These are phyloP conservation scores for Brachyistius frenatus DNA, from an alignment of 2,113 vertebrate species.

Conservation along the genomic window DNA sequence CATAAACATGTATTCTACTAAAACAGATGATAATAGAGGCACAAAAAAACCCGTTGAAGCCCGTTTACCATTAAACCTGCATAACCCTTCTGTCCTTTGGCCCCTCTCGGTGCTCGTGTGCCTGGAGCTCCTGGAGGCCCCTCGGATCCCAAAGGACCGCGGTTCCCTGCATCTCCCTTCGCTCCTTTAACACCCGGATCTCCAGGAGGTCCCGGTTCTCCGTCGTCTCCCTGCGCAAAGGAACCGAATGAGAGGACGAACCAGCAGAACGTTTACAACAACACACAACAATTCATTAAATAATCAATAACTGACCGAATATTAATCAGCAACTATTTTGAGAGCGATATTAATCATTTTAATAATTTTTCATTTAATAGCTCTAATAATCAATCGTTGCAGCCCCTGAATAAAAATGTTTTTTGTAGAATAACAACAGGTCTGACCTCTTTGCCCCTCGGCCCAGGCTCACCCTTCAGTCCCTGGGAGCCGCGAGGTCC, in stretches of 20 bases:
- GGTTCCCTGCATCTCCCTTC: slow-evolving; percentile 82
- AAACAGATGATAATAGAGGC: no score
- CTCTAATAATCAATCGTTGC: no score
- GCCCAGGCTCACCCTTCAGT: slow-evolving; percentile 71
- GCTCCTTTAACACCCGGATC: slow-evolving; percentile 77
- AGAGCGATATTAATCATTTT: no score
- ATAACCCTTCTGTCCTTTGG: slow-evolving; percentile 84
- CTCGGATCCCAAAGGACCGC: slow-evolving; percentile 69
- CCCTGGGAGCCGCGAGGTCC: slow-evolving; percentile 81
- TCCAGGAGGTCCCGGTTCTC: slow-evolving; percentile 68
- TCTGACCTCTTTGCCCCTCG: slow-evolving; percentile 83
- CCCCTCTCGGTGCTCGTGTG: slow-evolving; percentile 75
- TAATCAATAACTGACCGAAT: no score
- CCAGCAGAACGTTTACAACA: not conserved
- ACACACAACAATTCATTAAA: no score
- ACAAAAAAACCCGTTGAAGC: not conserved
- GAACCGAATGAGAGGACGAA: not conserved
- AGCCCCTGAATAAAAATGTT: no score
- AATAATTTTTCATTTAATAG: no score
- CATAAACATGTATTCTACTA: no score
- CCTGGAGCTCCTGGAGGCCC: slow-evolving; percentile 77
- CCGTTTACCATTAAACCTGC: slow-evolving; percentile 81
- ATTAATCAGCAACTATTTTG: no score
- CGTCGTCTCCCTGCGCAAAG: slow-evolving; percentile 60
- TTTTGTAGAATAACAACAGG: not conserved